Evolutionary conservation across 1,140 invertebrate species (phyloP).

Genomic region (Cydia pomonella): DNA sequence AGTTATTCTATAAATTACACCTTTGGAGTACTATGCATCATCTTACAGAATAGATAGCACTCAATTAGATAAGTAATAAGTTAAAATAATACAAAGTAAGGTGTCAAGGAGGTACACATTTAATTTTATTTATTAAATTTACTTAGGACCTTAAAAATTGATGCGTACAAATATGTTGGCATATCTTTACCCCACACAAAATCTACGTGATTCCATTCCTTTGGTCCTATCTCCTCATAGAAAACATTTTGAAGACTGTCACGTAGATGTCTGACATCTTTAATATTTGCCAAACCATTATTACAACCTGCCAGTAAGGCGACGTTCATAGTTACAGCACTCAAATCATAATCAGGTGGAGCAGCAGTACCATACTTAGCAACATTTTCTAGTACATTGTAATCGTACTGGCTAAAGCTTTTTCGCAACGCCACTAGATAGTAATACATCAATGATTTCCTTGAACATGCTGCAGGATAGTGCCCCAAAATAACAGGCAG

Average conservation of each 20-base stretch:
- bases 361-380: neutral
- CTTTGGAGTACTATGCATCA: too few species aligned
- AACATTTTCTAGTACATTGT: neutral
- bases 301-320: neutral
- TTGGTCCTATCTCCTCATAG: neutral
- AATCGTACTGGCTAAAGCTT: neutral
- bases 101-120: too few species aligned
- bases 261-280: neutral
- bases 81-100: too few species aligned
- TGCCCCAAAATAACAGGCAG: neutral
- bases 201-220: neutral
- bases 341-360: constrained; percentile 2
- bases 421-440: neutral
- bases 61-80: too few species aligned
- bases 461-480: constrained; percentile 3
- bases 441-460: neutral
- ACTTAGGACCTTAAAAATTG: neutral
- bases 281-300: neutral
- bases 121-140: neutral
- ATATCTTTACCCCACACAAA: neutral
- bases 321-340: neutral
- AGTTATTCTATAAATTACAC: too few species aligned
- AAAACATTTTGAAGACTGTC: neutral
- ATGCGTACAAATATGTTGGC: neutral
- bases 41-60: too few species aligned